Base-by-base conservation (phyloP, 2,797 vertebrate genomes). In the Ispidina lecontei region DNA sequence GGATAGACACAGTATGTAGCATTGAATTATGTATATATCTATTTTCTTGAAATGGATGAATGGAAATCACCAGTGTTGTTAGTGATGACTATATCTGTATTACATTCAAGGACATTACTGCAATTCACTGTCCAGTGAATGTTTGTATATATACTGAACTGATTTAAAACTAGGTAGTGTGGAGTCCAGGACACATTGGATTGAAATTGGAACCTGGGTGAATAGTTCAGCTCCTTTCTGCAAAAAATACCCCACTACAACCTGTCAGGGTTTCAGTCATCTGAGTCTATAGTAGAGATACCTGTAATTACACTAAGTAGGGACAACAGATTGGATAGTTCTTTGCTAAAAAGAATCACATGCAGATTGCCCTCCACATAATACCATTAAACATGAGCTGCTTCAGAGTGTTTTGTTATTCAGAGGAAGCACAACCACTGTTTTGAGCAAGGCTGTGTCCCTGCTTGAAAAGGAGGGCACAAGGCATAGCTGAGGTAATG, bases 71-170 rank as follows among this genome's bases (percentile, higher is more conserved):
- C n/a, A 26, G 0, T 44, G 18, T 14, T 44, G 35, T 55, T 75
- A 23, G 2, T 70, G 31, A 20, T 0, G 0, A 31, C 7, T 77
- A 1, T 56, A 54, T n/a, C 47, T 79, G 14, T 63, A 6, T 47
- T 70, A 10, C 4, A 28, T 31, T 35, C 49, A 58, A 62, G 14
- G 9, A 22, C 18, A 10, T 16, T 46, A 23, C 28, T 75, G 28
- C 23, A 47, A 28, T 64, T 82, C 25, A 16, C 7, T 41, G 19
- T 37, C 21, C 35, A 31, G 3, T 52, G 13, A 20, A 6, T 12
- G 3, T 77, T 46, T 69, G 19, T 56, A 8, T 58, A 43, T 41
- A 28, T 29, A 19, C 23, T 46, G 37, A 74, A 43, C 26, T 58
- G 12, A 4, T 75, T 52, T 84, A 43, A 47, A 65, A n/a, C 19